Conservation (phyloP, 2,888 invertebrate species). For the Aleiodes leptofemur region DNA sequence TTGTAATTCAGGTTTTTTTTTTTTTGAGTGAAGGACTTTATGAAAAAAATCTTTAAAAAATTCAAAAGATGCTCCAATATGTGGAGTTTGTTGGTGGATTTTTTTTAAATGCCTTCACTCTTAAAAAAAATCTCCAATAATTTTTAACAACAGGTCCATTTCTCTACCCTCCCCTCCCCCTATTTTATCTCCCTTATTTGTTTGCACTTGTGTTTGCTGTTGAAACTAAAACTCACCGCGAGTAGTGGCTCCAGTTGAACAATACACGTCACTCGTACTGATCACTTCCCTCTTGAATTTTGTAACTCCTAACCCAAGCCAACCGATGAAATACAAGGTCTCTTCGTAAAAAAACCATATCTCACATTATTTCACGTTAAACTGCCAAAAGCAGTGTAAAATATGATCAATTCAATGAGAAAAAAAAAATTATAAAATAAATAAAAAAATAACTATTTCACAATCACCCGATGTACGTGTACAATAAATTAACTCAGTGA, state of each 20-base stretch:
- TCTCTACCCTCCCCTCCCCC: too few relatives aligned
- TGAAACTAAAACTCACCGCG: slow-evolving; percentile 63
- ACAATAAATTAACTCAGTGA: background rate
- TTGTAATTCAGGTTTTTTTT: too few relatives aligned
- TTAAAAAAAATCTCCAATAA: too few relatives aligned
- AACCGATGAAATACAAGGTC: slow-evolving; percentile 37
- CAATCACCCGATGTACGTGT: background rate
- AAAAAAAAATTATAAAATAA: background rate
- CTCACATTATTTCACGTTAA: slow-evolving; percentile 50
- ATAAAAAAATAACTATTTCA: slow-evolving; percentile 1
- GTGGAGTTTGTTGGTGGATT: too few relatives aligned
- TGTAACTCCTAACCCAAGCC: slow-evolving; percentile 39
- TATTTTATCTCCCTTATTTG: background rate
- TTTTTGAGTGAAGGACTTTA: background rate
- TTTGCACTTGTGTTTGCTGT: too few relatives aligned
- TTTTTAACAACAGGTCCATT: too few relatives aligned
- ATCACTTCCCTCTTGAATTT: slow-evolving; percentile 25
- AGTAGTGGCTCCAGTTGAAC: slow-evolving; percentile 64
- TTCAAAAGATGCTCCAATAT: too few relatives aligned
- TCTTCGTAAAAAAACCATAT: slow-evolving; percentile 49
- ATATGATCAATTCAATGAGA: background rate
- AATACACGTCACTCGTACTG: slow-evolving; percentile 66
- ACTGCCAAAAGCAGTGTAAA: background rate
- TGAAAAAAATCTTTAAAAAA: too few relatives aligned
- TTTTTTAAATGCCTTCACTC: too few relatives aligned